Conservation (phyloP, 1,140 invertebrate genomes). For the Trachelipus rathkii region DNA sequence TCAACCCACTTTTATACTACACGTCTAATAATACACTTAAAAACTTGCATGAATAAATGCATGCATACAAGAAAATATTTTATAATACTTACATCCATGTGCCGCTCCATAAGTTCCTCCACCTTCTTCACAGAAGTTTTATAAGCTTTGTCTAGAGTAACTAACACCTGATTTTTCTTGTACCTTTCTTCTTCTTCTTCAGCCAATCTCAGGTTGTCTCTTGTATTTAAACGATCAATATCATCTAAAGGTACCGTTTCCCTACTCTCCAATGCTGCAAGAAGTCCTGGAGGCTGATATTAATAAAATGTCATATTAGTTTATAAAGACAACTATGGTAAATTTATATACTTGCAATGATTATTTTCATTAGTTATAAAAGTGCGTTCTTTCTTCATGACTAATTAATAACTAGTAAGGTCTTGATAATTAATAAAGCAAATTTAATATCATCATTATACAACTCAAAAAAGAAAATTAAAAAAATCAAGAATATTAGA, state of each 20-base stretch:
- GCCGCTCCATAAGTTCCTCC: slow-evolving; percentile 66
- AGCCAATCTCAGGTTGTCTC: slow-evolving; percentile 94
- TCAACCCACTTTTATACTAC: too few species aligned
- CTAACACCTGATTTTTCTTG: slow-evolving; percentile 36
- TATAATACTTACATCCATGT: slow-evolving; percentile 58
- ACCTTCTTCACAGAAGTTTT: slow-evolving; percentile 52
- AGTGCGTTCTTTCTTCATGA: too few species aligned
- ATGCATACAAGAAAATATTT: slow-evolving; percentile 18
- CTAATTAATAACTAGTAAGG: too few species aligned
- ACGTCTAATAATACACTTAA: not conserved
- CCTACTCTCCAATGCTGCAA: slow-evolving; percentile 82
- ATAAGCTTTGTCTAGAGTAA: slow-evolving; percentile 39
- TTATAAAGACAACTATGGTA: not conserved
- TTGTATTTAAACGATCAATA: slow-evolving; percentile 70
- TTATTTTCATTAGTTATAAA: not conserved
- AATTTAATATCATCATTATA: too few species aligned
- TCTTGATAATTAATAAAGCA: too few species aligned
- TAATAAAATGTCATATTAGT: slow-evolving; percentile 31
- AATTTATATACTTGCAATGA: not conserved
- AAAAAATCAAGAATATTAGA: too few species aligned
- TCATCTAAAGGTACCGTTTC: slow-evolving; percentile 76
- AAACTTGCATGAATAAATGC: not conserved
- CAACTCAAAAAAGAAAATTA: too few species aligned
- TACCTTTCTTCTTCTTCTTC: slow-evolving; percentile 58
- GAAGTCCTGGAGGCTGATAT: slow-evolving; percentile 72